phyloP scores from a whole-genome alignment of 2,113 vertebrate genomes.

The Globicephala melas region DNA sequence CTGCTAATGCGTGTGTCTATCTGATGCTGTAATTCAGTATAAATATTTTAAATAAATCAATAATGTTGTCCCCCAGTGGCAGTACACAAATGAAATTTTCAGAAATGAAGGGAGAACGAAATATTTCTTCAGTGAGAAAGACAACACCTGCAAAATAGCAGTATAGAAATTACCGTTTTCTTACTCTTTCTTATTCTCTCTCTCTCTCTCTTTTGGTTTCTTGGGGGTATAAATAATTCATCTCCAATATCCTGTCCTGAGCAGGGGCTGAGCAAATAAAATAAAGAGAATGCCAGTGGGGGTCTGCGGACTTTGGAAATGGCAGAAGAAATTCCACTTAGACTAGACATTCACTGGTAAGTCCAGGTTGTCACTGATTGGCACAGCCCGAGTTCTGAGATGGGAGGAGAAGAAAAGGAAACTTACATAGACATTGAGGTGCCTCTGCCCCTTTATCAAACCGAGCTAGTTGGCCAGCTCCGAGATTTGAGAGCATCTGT shows the following conservation, averaged over 20 bases:
- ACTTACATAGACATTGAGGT: neutral
- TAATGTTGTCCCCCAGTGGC: constrained; percentile 54
- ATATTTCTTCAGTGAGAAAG: constrained; percentile 44
- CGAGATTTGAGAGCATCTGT: neutral
- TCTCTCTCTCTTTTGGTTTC: constrained; percentile 66
- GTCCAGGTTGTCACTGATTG: neutral
- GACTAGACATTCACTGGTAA: neutral
- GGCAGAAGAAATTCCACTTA: constrained; percentile 8
- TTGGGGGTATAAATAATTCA: constrained; percentile 80
- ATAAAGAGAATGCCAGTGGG: constrained; percentile 31
- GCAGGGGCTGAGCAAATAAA: constrained; percentile 66
- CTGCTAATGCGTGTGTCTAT: constrained; percentile 30
- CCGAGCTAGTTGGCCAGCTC: neutral
- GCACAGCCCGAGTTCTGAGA: neutral
- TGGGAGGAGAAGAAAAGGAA: neutral
- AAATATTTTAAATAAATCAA: constrained; percentile 81
- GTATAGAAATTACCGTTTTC: constrained; percentile 44
- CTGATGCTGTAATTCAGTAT: constrained; percentile 56
- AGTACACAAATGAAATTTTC: constrained; percentile 69
- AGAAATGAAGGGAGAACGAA: constrained; percentile 64
- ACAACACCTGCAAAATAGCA: constrained; percentile 60
- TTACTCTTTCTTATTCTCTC: constrained; percentile 37
- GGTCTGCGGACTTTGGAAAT: constrained; percentile 29
- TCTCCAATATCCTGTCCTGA: constrained; percentile 66
- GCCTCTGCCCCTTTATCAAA: neutral